These are phyloP conservation scores for Ormia ochracea DNA, from an alignment of 2,888 invertebrate species.

Conservation along the genomic window DNA sequence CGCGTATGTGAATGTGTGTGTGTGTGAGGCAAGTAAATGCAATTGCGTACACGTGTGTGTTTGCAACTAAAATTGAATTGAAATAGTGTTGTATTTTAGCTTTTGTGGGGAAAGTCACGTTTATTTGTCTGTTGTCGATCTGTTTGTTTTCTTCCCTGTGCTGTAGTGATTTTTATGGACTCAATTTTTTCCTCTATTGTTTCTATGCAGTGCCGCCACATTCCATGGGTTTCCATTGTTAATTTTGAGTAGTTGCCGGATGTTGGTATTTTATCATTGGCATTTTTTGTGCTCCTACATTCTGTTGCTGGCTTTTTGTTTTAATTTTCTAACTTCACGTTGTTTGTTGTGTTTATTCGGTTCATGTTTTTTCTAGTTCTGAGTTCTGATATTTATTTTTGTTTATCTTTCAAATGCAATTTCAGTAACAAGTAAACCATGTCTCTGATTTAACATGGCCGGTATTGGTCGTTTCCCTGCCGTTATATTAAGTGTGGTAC, in stretches of 20 bases:
- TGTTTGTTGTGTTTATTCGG: slow-evolving; percentile 35
- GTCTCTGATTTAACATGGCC: slow-evolving; percentile 36
- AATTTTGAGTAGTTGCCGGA: slow-evolving; percentile 67
- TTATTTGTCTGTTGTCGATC: slow-evolving; percentile 30
- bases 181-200: slow-evolving; percentile 34
- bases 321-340: neutral
- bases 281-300: slow-evolving; percentile 47
- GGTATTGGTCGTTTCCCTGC: slow-evolving; percentile 26
- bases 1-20: neutral
- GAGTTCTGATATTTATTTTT: slow-evolving; percentile 44
- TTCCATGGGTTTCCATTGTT: slow-evolving; percentile 65
- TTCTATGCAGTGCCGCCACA: slow-evolving; percentile 52
- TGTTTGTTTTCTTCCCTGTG: slow-evolving; percentile 11
- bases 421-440: slow-evolving; percentile 37
- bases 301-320: slow-evolving; percentile 18
- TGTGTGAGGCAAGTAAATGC: neutral
- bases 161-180: slow-evolving; percentile 54
- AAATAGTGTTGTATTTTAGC: slow-evolving; percentile 70
- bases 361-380: slow-evolving; percentile 24
- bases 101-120: slow-evolving; percentile 60
- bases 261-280: slow-evolving; percentile 64
- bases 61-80: slow-evolving; percentile 67
- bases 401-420: slow-evolving; percentile 65
- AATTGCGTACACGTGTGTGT: neutral
- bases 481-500: neutral